Conservation (phyloP, 2,888 invertebrate genomes). For the Rhopalosiphum nymphaeae region DNA sequence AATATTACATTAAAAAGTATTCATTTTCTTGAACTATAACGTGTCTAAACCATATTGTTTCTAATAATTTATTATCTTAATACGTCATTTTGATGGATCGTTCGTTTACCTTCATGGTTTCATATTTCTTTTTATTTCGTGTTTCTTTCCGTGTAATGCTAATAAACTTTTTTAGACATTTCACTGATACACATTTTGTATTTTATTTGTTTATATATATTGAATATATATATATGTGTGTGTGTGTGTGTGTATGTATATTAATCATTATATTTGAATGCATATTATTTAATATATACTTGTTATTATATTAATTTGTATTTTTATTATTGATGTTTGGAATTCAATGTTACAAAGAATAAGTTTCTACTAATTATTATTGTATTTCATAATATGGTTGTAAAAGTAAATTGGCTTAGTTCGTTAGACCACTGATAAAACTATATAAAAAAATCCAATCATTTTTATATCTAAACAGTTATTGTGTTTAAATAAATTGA, state of each 20-base stretch:
- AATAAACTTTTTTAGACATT: not conserved
- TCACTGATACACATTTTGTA: not conserved
- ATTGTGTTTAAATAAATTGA: not conserved
- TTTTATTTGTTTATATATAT: not conserved
- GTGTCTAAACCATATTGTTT: not conserved
- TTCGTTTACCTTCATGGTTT: not conserved
- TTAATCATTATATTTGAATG: not conserved
- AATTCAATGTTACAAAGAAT: not conserved
- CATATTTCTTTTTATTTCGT: not conserved
- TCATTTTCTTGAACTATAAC: not conserved
- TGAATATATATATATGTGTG: no score
- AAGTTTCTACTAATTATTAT: not conserved
- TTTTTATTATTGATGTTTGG: not conserved
- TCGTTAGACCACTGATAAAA: not conserved
- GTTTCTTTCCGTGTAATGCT: not conserved
- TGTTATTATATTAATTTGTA: not conserved
- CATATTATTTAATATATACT: not conserved
- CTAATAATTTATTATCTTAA: not conserved
- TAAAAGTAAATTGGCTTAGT: not conserved
- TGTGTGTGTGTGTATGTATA: not conserved
- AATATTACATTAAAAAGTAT: not conserved
- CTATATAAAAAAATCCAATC: not conserved
- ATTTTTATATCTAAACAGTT: not conserved
- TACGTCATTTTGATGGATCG: constrained; percentile 10
- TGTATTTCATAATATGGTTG: not conserved